Base-by-base conservation (phyloP, 30 jellyfish, hydroid and myxozoan species). In the Turritopsis dohrnii region DNA sequence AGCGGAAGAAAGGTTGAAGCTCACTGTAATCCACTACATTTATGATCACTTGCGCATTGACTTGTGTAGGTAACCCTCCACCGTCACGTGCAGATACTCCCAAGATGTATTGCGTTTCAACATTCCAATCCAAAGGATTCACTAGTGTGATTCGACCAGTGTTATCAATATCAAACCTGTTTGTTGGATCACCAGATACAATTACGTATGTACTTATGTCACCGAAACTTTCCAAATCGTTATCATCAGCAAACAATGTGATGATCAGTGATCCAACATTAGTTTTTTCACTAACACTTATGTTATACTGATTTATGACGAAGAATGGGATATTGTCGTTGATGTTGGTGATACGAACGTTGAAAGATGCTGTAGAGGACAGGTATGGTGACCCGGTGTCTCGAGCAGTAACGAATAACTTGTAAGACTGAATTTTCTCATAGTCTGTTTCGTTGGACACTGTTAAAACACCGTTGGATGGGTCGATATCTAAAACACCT, bases 351-450 rank as follows among this genome's bases (percentile, higher is more conserved):
- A 91, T 87, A 69, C 7, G 53, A 1, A 91, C 66, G 23, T 66
- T 74, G 28, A 93, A 72, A 8, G 66, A 71, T 82, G 74, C 83
- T n/a, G 87, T 75, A 16, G 90, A 24, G 54, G 89, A 83, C 21
- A 93, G 79, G 29, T 83, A 92, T 8, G 98, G 98, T 4, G 92
- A 79, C 8, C 96, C 98, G 21, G 27, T 54, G 54, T 93, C 98
- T 85, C 84, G 72, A 18, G 88, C 98, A 19, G 86, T 83, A 18
- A 76, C 96, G 26, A 88, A 72, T 25, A 93, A 76, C 22, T 88
- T 87, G 41, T 81, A 80, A 19, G 19, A 53, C 83, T 93, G 96
- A n/a, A 53, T 80, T 31, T 69, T 85, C 66, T 93, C 98, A 54
- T 81, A 93, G 66, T 93, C 98, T 30, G 89, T 74, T 27, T 23